Conservation (phyloP, 1,140 invertebrate genomes). For the Fragariocoptes setiger region DNA sequence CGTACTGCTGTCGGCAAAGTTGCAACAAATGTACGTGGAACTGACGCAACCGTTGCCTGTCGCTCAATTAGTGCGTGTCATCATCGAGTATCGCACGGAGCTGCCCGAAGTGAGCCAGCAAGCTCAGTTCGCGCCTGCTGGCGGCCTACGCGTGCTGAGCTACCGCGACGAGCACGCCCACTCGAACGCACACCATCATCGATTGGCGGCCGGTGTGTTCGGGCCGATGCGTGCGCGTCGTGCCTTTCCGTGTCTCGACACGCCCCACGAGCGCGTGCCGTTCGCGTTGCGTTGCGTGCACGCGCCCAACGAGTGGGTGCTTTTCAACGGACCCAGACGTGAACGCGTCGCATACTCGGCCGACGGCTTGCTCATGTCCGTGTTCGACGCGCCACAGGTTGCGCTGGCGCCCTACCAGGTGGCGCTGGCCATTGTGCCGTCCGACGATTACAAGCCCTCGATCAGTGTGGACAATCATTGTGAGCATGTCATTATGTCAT, state of each 20-base stretch:
- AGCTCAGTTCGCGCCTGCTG: no score
- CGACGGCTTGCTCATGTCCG: neutral
- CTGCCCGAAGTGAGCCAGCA: no score
- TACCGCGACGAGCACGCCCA: neutral
- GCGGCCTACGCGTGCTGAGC: neutral
- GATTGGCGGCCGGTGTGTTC: neutral
- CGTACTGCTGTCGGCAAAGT: neutral
- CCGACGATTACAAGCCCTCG: no score
- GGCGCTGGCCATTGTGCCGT: neutral
- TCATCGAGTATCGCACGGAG: neutral
- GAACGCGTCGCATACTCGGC: neutral
- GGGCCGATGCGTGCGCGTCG: neutral
- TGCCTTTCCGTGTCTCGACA: neutral
- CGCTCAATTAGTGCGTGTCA: neutral
- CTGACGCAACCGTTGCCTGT: neutral
- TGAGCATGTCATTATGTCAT: neutral
- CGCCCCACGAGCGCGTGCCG: neutral
- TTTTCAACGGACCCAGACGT: neutral
- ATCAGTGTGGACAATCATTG: neutral
- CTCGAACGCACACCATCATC: neutral
- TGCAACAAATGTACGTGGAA: neutral
- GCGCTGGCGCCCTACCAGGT: neutral
- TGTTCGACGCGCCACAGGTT: neutral
- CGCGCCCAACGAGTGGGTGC: neutral
- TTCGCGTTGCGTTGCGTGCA: neutral